phyloP scores from a whole-genome alignment of 2,888 invertebrate species.

The Linnaemya vulpina region DNA sequence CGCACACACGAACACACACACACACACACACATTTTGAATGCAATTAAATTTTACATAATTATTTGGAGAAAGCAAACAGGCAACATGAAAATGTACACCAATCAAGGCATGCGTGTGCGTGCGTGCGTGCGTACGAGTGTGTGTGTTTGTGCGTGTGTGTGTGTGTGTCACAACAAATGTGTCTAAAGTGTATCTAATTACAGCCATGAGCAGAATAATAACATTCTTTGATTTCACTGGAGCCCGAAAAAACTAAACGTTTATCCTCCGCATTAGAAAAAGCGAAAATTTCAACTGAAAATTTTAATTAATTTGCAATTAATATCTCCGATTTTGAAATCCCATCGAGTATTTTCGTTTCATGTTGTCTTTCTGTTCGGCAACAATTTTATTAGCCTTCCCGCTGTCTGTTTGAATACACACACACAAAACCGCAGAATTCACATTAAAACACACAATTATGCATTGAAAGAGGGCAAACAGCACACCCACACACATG shows the following conservation, averaged over 20 bases:
- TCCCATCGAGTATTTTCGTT: no score
- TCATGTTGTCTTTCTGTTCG: background rate
- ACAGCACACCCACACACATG: background rate
- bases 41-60: constrained; percentile 40
- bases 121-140: background rate
- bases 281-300: no score
- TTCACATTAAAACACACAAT: constrained; percentile 25
- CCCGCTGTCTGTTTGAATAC: background rate
- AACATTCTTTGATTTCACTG: background rate
- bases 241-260: background rate
- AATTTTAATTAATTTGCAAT: no score
- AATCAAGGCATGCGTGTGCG: background rate
- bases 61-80: background rate
- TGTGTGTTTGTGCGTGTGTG: background rate
- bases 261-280: no score
- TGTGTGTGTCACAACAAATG: background rate
- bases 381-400: background rate
- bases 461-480: background rate
- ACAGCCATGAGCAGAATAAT: constrained; percentile 1
- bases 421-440: constrained; percentile 10
- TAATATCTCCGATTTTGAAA: no score
- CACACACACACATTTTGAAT: background rate
- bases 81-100: background rate
- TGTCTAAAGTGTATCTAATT: background rate
- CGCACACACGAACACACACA: background rate